Evolutionary conservation across 37 sponge, comb jelly and placozoan genomes (phyloP).

Genomic region (Amphimedon queenslandica): DNA sequence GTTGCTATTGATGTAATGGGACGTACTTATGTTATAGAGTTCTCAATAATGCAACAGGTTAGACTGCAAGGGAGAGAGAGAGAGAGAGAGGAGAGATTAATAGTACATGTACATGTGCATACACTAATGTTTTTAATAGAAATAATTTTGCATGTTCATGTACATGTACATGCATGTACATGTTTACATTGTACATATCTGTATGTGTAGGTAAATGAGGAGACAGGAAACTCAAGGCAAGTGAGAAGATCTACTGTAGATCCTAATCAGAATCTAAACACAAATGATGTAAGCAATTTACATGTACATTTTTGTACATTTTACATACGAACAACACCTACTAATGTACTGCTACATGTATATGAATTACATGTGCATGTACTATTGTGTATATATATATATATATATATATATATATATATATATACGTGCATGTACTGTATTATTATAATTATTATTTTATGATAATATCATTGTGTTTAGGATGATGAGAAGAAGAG

Average conservation of each 20-base stretch:
- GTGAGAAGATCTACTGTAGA: constrained; percentile 36
- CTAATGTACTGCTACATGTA: not conserved
- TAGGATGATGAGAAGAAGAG: not conserved
- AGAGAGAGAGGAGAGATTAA: no score
- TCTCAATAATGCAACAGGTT: constrained; percentile 73
- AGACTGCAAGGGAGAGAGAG: no score
- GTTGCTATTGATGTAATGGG: constrained; percentile 67
- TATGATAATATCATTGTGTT: no score
- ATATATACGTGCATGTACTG: not conserved
- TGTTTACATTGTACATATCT: no score
- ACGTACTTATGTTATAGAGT: constrained; percentile 67
- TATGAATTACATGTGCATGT: constrained; percentile 3
- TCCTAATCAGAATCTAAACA: constrained; percentile 2
- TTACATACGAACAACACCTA: no score
- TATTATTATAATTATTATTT: not conserved
- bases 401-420: not conserved
- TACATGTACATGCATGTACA: constrained; percentile 10
- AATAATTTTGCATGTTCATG: constrained; percentile 4
- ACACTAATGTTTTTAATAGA: no score
- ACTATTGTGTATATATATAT: not conserved
- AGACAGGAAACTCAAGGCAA: constrained; percentile 69
- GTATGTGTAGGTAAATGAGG: constrained; percentile 85
- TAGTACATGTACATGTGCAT: not conserved
- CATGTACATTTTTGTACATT: no score
- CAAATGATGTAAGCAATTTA: not conserved